Evolutionary conservation across 2,888 invertebrate species (phyloP).

Genomic region (Phasia obesa): DNA sequence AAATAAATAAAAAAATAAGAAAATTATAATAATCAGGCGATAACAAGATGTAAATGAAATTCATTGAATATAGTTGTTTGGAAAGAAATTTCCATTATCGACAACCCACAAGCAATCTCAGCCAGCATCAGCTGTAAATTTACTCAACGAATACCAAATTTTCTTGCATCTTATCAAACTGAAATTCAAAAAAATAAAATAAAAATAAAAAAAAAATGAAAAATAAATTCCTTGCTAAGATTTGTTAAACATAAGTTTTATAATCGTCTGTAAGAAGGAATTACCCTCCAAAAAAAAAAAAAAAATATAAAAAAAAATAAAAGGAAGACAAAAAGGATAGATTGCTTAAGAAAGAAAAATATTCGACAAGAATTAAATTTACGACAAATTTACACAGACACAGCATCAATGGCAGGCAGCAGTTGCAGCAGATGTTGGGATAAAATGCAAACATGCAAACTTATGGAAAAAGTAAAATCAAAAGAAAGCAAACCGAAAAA

Average conservation of each 20-base stretch:
- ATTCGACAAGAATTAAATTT: slow-evolving; percentile 76
- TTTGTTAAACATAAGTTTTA: slow-evolving; percentile 64
- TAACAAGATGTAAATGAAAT: slow-evolving; percentile 81
- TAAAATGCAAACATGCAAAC: slow-evolving; percentile 60
- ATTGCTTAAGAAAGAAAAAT: slow-evolving; percentile 8
- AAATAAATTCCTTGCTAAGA: slow-evolving; percentile 40
- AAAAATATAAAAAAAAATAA: slow-evolving; percentile 5
- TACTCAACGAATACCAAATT: slow-evolving; percentile 34
- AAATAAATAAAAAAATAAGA: slow-evolving; percentile 61
- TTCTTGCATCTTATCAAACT: slow-evolving; percentile 51
- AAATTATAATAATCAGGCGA: slow-evolving; percentile 80
- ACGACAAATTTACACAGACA: slow-evolving; percentile 79
- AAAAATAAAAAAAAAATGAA: slow-evolving; percentile 12
- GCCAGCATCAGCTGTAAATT: slow-evolving; percentile 43
- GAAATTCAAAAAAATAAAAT: too few relatives aligned
- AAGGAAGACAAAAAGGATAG: slow-evolving; percentile 12
- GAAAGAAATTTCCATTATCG: slow-evolving; percentile 55
- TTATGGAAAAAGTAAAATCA: slow-evolving; percentile 5
- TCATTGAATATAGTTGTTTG: slow-evolving; percentile 77
- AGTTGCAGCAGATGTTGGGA: slow-evolving; percentile 58
- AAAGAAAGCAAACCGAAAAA: neutral
- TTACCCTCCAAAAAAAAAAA: slow-evolving; percentile 6
- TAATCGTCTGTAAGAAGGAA: slow-evolving; percentile 46
- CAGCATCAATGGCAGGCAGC: slow-evolving; percentile 61
- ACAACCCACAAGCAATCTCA: slow-evolving; percentile 42